Evolutionary conservation across 2,113 vertebrate genomes (phyloP), one percentile per base, ranked within the genome.

Genomic region (Cettia cetti): DNA sequence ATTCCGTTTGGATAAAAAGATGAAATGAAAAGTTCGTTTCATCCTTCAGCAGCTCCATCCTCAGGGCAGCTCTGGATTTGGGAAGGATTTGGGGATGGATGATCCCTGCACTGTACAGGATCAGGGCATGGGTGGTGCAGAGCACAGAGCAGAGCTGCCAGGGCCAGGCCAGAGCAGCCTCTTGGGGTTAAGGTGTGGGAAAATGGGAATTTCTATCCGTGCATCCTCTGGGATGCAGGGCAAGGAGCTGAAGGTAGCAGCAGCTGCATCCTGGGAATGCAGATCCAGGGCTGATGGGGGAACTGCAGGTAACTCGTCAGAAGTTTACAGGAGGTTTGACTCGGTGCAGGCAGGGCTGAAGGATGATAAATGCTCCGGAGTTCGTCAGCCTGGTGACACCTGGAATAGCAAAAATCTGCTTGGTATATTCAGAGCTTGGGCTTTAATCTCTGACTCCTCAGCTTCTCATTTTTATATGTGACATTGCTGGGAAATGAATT

Each of bases 111-210:
- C 20, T 12, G 24, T 2, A 19, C 3, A 50, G 53, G 59, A 39
- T 3, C 5, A 1, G 52, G 8, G 21, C 0, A 1, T 30, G 40
- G 13, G 15, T 60, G 33, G 7, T 40, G n/a, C 16, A 56, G 79
- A 5, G 50, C 31, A 22, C 6, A 20, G 47, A 24, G 61, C 76
- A 74, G 68, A 57, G 77, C 26, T 7, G 5, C 13, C 27, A 6
- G 60, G 42, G 26, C 8, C 22, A 18, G n/a, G 35, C 56, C 17
- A 13, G 42, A 69, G 30, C 35, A 65, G 21, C 19, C 24, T 60
- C 3, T 1, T 1, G 3, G 61, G 23, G 21, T 5, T 14, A 30
- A 82, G 37, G 30, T 2, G 0, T 10, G 20, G n/a, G 77, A 56
- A 65, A 30, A 7, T n/a, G 64, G 50, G 60, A 37, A 70, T 54